Evolutionary conservation across 2,113 vertebrate species (phyloP).

Genomic region (Todiramphus saurophagus): DNA sequence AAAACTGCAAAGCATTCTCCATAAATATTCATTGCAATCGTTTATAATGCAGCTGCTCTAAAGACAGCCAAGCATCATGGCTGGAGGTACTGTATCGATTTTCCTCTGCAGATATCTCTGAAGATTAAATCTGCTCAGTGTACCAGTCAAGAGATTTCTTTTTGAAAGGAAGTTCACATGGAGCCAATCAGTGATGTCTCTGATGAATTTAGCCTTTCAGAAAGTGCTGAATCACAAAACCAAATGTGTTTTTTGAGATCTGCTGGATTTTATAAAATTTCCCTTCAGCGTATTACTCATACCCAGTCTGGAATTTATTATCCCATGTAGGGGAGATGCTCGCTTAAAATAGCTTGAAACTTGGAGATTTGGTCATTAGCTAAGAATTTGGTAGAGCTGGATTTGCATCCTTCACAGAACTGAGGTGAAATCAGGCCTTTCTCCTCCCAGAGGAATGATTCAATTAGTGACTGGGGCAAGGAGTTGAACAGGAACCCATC

Average conservation of each 20-base stretch:
- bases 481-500: background rate
- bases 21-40: slow-evolving; percentile 36
- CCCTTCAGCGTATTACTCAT: background rate
- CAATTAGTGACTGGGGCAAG: background rate
- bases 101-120: background rate
- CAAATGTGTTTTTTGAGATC: background rate
- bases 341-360: background rate
- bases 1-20: slow-evolving; percentile 37
- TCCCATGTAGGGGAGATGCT: background rate
- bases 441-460: background rate
- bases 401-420: background rate
- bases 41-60: slow-evolving; percentile 8
- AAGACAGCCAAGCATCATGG: slow-evolving; percentile 7
- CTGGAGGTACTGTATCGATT: slow-evolving; percentile 45
- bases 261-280: background rate
- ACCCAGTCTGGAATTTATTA: background rate
- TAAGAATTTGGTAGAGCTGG: background rate
- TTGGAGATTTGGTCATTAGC: background rate
- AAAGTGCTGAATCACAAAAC: slow-evolving; percentile 12
- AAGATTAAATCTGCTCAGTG: slow-evolving; percentile 24
- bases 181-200: background rate
- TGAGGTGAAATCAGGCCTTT: background rate
- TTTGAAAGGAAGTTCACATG: slow-evolving; percentile 13
- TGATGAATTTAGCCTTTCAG: background rate
- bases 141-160: slow-evolving; percentile 1